A percentile compares a stretch with the other conserved stretches of the same genome.
These are phyloP conservation scores for Cirrhinus mrigala DNA, from an alignment of 2,797 vertebrate genomes.

Conservation along the genomic window DNA sequence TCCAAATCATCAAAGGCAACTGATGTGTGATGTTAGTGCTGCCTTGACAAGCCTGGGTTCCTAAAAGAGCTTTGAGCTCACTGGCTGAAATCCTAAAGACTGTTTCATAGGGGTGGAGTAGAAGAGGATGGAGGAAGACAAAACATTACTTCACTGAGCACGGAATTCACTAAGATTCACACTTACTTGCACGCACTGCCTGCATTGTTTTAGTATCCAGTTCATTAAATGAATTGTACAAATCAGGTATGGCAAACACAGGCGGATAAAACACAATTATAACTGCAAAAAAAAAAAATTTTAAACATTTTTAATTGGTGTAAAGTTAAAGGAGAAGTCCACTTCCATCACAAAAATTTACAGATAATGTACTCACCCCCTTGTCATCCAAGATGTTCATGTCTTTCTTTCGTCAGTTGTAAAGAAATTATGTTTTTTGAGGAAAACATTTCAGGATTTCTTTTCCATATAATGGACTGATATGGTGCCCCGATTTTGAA, in stretches of 20 bases:
- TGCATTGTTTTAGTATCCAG: background rate
- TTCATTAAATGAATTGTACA: background rate
- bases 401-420: too few species aligned
- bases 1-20: conserved; percentile 55
- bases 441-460: too few species aligned
- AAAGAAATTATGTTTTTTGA: too few species aligned
- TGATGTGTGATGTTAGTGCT: conserved; percentile 48
- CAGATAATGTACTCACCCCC: too few species aligned
- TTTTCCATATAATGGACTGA: too few species aligned
- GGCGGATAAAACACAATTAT: background rate
- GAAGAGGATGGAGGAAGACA: background rate
- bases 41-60: conserved; percentile 49
- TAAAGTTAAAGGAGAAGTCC: too few species aligned
- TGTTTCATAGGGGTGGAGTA: conserved; percentile 37
- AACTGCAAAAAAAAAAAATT: too few species aligned
- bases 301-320: too few species aligned
- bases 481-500: too few species aligned
- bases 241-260: background rate
- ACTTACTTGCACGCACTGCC: background rate
- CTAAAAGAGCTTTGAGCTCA: conserved; percentile 45
- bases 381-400: too few species aligned
- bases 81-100: conserved; percentile 56
- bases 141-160: background rate
- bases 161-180: background rate
- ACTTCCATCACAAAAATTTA: too few species aligned